Percentiles rank a stretch among this genome's conserved stretches.
phyloP scores from a whole-genome alignment of 2,888 invertebrate species.

The Eucriotettix oculatus region DNA sequence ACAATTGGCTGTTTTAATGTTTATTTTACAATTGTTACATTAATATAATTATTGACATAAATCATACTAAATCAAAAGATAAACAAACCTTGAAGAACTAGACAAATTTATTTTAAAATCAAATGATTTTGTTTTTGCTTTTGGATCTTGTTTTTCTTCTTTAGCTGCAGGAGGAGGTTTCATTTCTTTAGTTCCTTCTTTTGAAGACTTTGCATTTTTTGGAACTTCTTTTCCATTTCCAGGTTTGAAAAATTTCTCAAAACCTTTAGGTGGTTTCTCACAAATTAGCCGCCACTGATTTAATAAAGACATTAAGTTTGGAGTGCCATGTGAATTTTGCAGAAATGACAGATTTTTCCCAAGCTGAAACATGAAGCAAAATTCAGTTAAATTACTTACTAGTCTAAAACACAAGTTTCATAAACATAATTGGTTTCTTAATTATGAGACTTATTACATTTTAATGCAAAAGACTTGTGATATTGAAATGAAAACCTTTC shows the following conservation, averaged over 20 bases:
- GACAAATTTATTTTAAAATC: too few relatives aligned
- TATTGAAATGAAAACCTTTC: too few relatives aligned
- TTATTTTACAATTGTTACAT: too few relatives aligned
- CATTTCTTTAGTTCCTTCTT: slow-evolving; percentile 18
- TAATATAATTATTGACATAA: too few relatives aligned
- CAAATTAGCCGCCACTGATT: slow-evolving; percentile 48
- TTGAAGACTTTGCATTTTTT: slow-evolving; percentile 25
- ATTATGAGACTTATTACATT: too few relatives aligned
- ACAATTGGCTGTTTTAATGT: too few relatives aligned
- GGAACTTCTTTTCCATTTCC: slow-evolving; percentile 24
- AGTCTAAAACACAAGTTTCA: too few relatives aligned
- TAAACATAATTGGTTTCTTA: too few relatives aligned
- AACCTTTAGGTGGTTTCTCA: slow-evolving; percentile 78
- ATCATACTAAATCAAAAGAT: too few relatives aligned
- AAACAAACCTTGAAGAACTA: too few relatives aligned
- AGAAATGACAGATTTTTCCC: slow-evolving; percentile 23
- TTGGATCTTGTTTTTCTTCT: slow-evolving; percentile 22
- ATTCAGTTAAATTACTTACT: too few relatives aligned
- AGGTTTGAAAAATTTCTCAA: slow-evolving; percentile 79
- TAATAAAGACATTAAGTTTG: slow-evolving; percentile 38
- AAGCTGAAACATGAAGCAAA: slow-evolving; percentile 18
- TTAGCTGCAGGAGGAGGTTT: slow-evolving; percentile 12
- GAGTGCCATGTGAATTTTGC: slow-evolving; percentile 28
- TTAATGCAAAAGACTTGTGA: too few relatives aligned
- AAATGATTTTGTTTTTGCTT: slow-evolving; percentile 16